These are phyloP conservation scores for Drosophila paramelanica DNA, from an alignment of 2,888 invertebrate species.

Conservation along the genomic window DNA sequence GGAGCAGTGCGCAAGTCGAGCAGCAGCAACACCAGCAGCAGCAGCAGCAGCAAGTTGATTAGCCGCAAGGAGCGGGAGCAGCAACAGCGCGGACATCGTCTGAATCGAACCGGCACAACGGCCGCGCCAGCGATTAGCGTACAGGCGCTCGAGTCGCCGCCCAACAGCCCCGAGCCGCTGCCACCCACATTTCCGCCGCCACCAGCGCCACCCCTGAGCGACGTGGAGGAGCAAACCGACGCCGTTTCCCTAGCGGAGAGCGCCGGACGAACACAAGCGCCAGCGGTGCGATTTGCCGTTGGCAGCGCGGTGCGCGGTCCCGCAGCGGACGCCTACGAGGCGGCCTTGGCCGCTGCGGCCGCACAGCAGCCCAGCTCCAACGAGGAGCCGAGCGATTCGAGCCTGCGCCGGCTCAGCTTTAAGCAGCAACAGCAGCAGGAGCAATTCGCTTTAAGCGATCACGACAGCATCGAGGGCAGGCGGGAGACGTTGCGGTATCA, in stretches of 20 bases:
- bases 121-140: slow-evolving; percentile 29
- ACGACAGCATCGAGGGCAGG: slow-evolving; percentile 85
- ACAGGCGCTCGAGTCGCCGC: slow-evolving; percentile 51
- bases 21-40: slow-evolving; percentile 31
- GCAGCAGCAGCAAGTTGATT: slow-evolving; percentile 26
- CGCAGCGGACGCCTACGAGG: slow-evolving; percentile 47
- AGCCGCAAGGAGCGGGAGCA: slow-evolving; percentile 62
- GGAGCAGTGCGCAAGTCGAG: slow-evolving; percentile 62
- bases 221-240: slow-evolving; percentile 62
- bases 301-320: slow-evolving; percentile 83
- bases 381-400: slow-evolving; percentile 83
- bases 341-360: slow-evolving; percentile 53
- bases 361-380: slow-evolving; percentile 69
- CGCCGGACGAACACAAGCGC: slow-evolving; percentile 44
- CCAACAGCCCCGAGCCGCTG: slow-evolving; percentile 33
- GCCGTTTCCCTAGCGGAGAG: slow-evolving; percentile 80
- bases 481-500: slow-evolving; percentile 74
- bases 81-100: slow-evolving; percentile 23
- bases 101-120: slow-evolving; percentile 51
- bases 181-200: slow-evolving; percentile 25
- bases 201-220: slow-evolving; percentile 47
- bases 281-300: slow-evolving; percentile 79
- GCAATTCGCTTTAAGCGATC: slow-evolving; percentile 85
- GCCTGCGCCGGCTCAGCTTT: slow-evolving; percentile 86
- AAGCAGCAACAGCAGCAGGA: slow-evolving; percentile 86